Evolutionary conservation across 2,797 vertebrate genomes (phyloP), one percentile per base, ranked within the genome.

Genomic region (Mus spretus): DNA sequence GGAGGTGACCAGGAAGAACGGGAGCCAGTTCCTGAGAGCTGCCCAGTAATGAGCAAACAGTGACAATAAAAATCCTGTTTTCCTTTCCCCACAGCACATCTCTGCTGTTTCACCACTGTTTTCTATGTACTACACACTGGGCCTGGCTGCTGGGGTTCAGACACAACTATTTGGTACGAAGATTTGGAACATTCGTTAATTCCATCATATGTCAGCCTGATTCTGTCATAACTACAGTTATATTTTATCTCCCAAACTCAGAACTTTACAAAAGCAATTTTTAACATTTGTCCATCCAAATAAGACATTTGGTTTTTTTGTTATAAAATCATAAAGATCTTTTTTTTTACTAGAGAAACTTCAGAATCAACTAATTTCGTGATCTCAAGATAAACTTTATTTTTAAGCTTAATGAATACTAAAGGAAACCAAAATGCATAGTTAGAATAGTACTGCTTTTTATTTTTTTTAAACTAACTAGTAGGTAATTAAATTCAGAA

Each of bases 341-440:
- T n/a, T 13, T 9, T 85, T 93, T 88, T 37, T 94, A 93, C 67
- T 72, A 89, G 63, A 86, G 93, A 91, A 93, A 77, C 24, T 95
- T 96, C 24, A 95, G 15, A 75, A 92, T 79, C 57, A 93, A 91
- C 34, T 91, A 87, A 88, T 88, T 77, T 79, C 47, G 92, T 47
- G 86, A 37, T 6, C 28, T 11, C 40, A 93, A 44, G 22, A 20
- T 89, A 83, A 86, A 93, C 24, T 90, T 26, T 72, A 57, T 72
- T 77, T 67, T 90, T 93, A 70, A 81, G 74, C 77, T 55, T 90
- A 96, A 77, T 87, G 34, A 92, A 50, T 34, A 90, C 19, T 63
- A 40, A 40, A 88, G 40, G 34, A 94, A 96, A 92, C 93, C 17
- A 89, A 91, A 93, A 79, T 11, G 59, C n/a, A 24, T 17, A 26